phyloP scores from a whole-genome alignment of 1,140 invertebrate species.

The Anoplophora glabripennis region DNA sequence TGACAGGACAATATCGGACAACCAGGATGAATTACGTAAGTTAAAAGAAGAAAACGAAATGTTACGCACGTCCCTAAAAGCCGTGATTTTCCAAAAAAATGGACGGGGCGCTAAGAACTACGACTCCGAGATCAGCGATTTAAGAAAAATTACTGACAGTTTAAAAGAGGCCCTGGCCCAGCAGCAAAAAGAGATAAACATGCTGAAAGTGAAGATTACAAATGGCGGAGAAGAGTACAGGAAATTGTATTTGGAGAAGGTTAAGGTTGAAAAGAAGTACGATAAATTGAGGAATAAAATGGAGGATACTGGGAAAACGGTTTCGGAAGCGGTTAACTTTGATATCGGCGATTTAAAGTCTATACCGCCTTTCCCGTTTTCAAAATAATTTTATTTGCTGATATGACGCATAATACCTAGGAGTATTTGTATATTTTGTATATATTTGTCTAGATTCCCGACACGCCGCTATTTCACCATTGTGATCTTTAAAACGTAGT shows the following conservation, averaged over 20 bases:
- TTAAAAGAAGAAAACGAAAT: conserved; percentile 33
- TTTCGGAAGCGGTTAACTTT: conserved; percentile 21
- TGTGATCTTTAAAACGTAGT: background rate
- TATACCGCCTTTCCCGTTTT: conserved; percentile 36
- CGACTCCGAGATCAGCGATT: conserved; percentile 28
- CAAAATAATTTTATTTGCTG: conserved; percentile 2
- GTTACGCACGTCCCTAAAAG: conserved; percentile 22
- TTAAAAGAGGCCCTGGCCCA: conserved; percentile 12
- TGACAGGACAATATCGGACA: conserved; percentile 11
- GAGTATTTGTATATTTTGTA: background rate
- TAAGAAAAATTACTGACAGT: conserved; percentile 24
- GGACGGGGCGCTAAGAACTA: conserved; percentile 18
- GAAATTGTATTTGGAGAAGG: conserved; percentile 25
- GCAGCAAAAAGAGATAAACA: conserved; percentile 33
- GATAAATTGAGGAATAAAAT: conserved; percentile 20
- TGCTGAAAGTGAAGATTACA: conserved; percentile 28
- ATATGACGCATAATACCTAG: background rate
- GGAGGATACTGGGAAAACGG: conserved; percentile 2
- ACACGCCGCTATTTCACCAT: background rate
- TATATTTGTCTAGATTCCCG: background rate
- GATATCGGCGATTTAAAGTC: conserved; percentile 35
- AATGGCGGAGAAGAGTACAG: conserved; percentile 22
- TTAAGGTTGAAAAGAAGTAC: conserved; percentile 25
- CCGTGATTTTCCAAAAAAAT: conserved; percentile 16
- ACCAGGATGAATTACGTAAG: conserved; percentile 26